phyloP scores from a whole-genome alignment of 53 echinoderm and acorn worm genomes.

The Luidia sarsii region DNA sequence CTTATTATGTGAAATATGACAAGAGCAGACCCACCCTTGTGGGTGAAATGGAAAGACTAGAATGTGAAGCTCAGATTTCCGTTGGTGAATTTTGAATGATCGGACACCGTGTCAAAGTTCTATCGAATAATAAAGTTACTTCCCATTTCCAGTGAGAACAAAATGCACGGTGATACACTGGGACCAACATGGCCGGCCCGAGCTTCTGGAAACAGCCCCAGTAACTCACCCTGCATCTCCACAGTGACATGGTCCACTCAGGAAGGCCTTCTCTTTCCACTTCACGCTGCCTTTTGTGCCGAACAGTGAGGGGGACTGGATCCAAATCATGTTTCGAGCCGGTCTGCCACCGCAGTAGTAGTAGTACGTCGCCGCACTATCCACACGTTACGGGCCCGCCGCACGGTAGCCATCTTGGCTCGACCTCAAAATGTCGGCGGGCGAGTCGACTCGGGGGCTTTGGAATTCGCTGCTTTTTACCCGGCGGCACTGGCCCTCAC shows the following conservation, averaged over 20 bases:
- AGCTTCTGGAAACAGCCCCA: too few species aligned
- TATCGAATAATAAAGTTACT: too few species aligned
- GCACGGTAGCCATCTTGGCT: constrained; percentile 49
- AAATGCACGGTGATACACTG: too few species aligned
- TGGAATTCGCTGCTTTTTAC: constrained; percentile 32
- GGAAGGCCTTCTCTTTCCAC: constrained; percentile 38
- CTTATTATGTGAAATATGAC: too few species aligned
- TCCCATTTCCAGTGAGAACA: too few species aligned
- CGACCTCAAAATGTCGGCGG: constrained; percentile 18
- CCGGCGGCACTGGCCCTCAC: constrained; percentile 1
- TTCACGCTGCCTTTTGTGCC: constrained; percentile 54
- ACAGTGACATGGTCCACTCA: constrained; percentile 5
- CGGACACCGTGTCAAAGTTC: too few species aligned
- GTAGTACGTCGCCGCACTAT: constrained; percentile 21
- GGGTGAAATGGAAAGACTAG: too few species aligned
- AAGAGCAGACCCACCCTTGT: too few species aligned
- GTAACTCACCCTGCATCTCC: constrained; percentile 23
- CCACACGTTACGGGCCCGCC: constrained; percentile 23
- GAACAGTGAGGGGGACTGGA: constrained; percentile 1
- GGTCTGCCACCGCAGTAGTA: constrained; percentile 12
- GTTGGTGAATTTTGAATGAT: too few species aligned
- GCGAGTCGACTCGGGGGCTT: too few species aligned
- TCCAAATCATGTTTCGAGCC: constrained; percentile 50
- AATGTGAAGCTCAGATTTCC: too few species aligned
- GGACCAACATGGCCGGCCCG: too few species aligned